Evolutionary conservation across 1,140 invertebrate species (phyloP), one percentile per base, ranked within the genome.

Genomic region (Stegodyphus dumicola): DNA sequence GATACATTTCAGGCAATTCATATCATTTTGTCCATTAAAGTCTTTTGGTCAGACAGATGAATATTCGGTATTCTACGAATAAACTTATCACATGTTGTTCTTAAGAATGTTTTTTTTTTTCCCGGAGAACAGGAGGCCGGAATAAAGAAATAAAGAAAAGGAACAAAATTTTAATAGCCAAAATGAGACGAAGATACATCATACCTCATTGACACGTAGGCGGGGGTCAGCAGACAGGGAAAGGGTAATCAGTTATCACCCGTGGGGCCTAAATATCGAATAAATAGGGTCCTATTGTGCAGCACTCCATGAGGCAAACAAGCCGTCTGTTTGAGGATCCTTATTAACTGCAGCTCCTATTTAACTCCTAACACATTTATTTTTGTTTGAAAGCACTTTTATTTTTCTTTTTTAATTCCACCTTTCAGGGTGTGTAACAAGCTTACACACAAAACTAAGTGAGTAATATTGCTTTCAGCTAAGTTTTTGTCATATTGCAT

Each of bases 281-380:
- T 83, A 83, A 83, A 83, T 74, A 66, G 56, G 51, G 15, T 10
- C 49, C 33, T 53, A 74, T 83, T 83, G 70, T 83, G 51, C 17
- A 9, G 6, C 79, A 64, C 79, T 17, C 33, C 79, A 75, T 83
- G 79, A 7, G 48, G 79, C 71, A 83, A 83, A 83, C 79, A 83
- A 65, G 48, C 70, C 53, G 17, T 48, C 53, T 15, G 18, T 65
- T 69, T 79, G 65, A 74, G 56, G 71, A 65, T n/a, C 64, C 71
- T 75, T 83, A 83, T 83, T 83, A 83, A 54, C 79, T 75, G 7
- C 53, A 18, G 79, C 79, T 11, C 10, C 71, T 33, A 65, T 33
- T 80, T 80, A 80, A 52, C 52, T 80, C 6, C 53, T 10, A 64
- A 54, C 15, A 60, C 9, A 9, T 60, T 60, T 60, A 15, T 60